These are phyloP conservation scores for Apamea sordens DNA, from an alignment of 2,888 invertebrate species.

Conservation along the genomic window DNA sequence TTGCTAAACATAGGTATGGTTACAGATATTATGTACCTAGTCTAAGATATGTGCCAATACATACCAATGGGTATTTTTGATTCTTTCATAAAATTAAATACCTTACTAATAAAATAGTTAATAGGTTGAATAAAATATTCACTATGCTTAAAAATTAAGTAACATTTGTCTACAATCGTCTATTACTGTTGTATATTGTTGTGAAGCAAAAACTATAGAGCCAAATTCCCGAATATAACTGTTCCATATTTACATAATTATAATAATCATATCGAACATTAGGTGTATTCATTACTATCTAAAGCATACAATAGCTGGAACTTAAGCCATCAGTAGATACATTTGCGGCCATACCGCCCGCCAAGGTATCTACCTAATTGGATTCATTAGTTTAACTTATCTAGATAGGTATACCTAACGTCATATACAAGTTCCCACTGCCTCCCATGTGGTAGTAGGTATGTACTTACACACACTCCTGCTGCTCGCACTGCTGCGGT, in stretches of 20 bases:
- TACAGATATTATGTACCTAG: too few species aligned
- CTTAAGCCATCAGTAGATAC: not conserved
- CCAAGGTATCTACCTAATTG: not conserved
- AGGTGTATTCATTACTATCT: not conserved
- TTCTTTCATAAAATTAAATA: not conserved
- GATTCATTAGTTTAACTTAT: not conserved
- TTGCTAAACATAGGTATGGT: too few species aligned
- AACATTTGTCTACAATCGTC: not conserved
- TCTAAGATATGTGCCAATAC: too few species aligned
- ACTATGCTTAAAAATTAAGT: not conserved
- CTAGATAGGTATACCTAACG: not conserved
- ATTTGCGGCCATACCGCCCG: too few species aligned
- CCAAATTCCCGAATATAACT: not conserved
- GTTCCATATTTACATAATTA: constrained; percentile 14
- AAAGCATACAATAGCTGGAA: constrained; percentile 7
- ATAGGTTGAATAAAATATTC: not conserved
- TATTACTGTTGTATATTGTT: not conserved
- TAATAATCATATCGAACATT: not conserved
- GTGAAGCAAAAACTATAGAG: constrained; percentile 1
- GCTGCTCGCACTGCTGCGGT: not conserved
- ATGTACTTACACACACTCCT: not conserved
- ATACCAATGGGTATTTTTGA: not conserved
- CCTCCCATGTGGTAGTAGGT: too few species aligned
- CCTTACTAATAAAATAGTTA: not conserved
- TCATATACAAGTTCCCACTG: not conserved